Conservation (phyloP, 2,888 invertebrate genomes). For the Erebia palarica region DNA sequence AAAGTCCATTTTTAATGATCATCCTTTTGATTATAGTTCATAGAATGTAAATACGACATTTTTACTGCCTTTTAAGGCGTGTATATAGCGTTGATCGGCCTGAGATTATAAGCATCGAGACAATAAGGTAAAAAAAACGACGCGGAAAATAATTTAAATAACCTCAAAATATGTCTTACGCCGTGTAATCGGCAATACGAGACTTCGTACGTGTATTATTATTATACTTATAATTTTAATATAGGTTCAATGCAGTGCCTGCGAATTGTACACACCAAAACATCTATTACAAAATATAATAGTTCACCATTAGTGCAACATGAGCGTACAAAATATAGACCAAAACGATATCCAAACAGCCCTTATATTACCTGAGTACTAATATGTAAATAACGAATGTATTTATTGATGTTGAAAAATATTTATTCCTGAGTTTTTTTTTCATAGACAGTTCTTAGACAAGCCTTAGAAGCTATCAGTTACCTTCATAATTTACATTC, state of each 20-base stretch:
- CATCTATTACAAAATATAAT: slow-evolving; percentile 45
- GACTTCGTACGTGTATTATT: slow-evolving; percentile 20
- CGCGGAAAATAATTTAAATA: slow-evolving; percentile 18
- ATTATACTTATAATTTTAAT: slow-evolving; percentile 12
- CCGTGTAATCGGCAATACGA: slow-evolving; percentile 17
- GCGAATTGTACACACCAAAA: slow-evolving; percentile 50
- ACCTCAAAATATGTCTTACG: slow-evolving; percentile 27
- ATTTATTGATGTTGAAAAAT: slow-evolving; percentile 67
- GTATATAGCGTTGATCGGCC: slow-evolving; percentile 61
- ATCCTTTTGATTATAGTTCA: slow-evolving; percentile 17
- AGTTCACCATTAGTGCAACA: slow-evolving; percentile 70
- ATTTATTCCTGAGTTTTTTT: slow-evolving; percentile 53
- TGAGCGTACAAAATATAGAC: slow-evolving; percentile 79
- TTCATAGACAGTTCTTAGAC: slow-evolving; percentile 56
- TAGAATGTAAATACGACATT: slow-evolving; percentile 56
- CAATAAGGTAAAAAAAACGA: slow-evolving; percentile 54
- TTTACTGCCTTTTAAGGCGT: slow-evolving; percentile 53
- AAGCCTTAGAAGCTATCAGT: slow-evolving; percentile 75
- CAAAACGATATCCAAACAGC: slow-evolving; percentile 73
- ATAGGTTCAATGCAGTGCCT: slow-evolving; percentile 56
- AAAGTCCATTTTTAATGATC: slow-evolving; percentile 29
- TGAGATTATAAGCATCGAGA: slow-evolving; percentile 60
- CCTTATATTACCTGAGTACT: slow-evolving; percentile 52
- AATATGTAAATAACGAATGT: slow-evolving; percentile 57
- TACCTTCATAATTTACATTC: slow-evolving; percentile 69